Base-by-base conservation (phyloP, 2,888 invertebrate genomes). In the Branchipolynoe longqiensis region DNA sequence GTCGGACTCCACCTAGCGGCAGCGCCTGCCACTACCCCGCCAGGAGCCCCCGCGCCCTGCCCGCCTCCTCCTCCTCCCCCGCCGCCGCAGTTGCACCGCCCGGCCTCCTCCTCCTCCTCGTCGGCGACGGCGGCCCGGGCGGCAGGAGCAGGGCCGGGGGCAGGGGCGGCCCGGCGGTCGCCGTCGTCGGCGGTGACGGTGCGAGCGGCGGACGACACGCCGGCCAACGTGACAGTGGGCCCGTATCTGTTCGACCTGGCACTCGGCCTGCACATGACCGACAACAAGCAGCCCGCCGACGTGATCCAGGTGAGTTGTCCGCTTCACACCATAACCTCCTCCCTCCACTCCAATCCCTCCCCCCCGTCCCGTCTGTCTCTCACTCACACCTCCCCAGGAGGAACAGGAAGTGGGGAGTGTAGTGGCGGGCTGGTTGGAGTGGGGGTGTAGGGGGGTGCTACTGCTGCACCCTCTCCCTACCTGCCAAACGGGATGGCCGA, bases 211-310 rank as follows among this genome's bases (percentile, higher is more conserved):
- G 84, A 69, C 31, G 69, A 69, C 48, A 36, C 58, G 25, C 84
- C 83, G n/a, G 83, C 64, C 48, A 28, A 38, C 25, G 59, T 64
- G 6, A 64, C 64, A 25, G 64, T 64, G 38, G 83, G 83, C 36
- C 83, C 83, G 38, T 64, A 83, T 64, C 83, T 59, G n/a, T 83
- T 59, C 31, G 83, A 83, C 33, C 62, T 83, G 83, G 36, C 59
- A 25, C 25, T 83, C 41, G 83, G 83, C 38, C 56, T 83, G n/a
- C 56, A 83, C 69, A 83, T 59, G 59, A 40, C 59, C n/a, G 83
- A 83, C 28, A 38, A 12, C 41, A 56, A 25, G 40, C 25, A 14
- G 1, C 59, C 40, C 6, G 83, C 56, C 6, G 59, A 83, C 38
- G 48, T 28, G 6, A 64, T 83, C 40, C 62, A 83, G 83, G 83